These are phyloP conservation scores for Eristalis pertinax DNA, from an alignment of 2,888 invertebrate genomes.

Conservation along the genomic window DNA sequence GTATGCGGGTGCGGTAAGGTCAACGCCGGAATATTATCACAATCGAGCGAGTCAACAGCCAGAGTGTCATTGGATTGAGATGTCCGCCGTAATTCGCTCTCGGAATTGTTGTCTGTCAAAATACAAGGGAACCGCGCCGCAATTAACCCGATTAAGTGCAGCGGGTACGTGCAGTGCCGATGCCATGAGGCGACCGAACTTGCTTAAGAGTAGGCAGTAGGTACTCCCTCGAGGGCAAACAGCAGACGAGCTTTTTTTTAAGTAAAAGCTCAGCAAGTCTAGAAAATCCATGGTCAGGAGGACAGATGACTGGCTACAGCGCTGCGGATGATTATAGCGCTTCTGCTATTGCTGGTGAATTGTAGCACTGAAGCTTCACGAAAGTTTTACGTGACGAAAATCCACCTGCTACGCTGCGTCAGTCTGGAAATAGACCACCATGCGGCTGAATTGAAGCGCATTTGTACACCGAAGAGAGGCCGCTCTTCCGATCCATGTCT, in stretches of 20 bases:
- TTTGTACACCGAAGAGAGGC: constrained; percentile 44
- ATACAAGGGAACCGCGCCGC: neutral
- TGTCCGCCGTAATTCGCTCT: neutral
- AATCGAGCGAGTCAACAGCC: constrained; percentile 41
- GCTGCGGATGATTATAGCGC: neutral
- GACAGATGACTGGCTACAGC: neutral
- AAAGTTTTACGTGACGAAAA: constrained; percentile 25
- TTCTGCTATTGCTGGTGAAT: neutral
- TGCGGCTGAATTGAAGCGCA: constrained; percentile 57
- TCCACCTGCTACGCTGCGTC: constrained; percentile 72
- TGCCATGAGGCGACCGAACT: neutral
- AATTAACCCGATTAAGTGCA: constrained; percentile 31
- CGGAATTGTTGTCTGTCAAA: neutral
- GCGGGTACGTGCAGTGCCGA: constrained; percentile 21
- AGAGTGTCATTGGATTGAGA: constrained; percentile 39
- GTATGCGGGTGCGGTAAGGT: constrained; percentile 63
- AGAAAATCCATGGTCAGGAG: neutral
- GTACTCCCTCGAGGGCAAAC: neutral
- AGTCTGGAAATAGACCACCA: constrained; percentile 58
- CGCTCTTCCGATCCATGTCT: neutral
- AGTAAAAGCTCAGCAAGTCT: neutral
- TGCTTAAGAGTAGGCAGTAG: neutral
- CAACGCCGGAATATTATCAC: constrained; percentile 31
- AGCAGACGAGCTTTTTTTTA: neutral
- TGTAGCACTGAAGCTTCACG: neutral